phyloP scores from a whole-genome alignment of 2,113 vertebrate species.

The Felis catus region DNA sequence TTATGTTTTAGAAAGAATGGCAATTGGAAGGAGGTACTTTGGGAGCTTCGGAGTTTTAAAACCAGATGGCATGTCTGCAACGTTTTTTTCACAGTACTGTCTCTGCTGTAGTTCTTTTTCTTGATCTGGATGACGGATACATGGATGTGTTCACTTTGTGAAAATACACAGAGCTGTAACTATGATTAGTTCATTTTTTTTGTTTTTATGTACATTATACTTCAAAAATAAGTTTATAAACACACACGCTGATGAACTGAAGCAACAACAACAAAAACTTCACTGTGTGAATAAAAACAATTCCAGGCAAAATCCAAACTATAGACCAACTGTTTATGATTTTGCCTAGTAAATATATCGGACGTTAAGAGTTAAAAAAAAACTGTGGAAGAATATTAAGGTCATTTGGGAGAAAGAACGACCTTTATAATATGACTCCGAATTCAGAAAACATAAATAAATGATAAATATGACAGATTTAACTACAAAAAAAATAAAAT shows the following conservation, averaged over 20 bases:
- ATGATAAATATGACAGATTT: background rate
- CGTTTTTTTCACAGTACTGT: background rate
- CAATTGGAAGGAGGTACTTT: background rate
- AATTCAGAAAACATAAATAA: conserved; percentile 38
- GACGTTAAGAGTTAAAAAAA: background rate
- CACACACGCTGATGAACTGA: background rate
- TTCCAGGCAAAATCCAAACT: background rate
- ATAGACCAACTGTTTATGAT: background rate
- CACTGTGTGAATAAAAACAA: background rate
- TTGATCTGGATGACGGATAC: background rate
- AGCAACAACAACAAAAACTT: background rate
- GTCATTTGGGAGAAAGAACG: background rate
- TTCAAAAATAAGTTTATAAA: conserved; percentile 15
- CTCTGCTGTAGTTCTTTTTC: background rate
- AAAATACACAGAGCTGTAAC: background rate
- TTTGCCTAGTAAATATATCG: background rate
- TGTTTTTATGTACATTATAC: background rate
- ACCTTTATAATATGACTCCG: background rate
- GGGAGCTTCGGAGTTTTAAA: background rate
- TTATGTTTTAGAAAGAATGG: background rate
- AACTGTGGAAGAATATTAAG: background rate
- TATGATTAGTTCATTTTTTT: conserved; percentile 35
- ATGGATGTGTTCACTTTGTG: background rate
- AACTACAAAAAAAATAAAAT: conserved; percentile 31
- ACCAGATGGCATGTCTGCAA: conserved; percentile 11